Base-by-base conservation (phyloP, 2,113 vertebrate genomes). In the Hypanus sabinus region DNA sequence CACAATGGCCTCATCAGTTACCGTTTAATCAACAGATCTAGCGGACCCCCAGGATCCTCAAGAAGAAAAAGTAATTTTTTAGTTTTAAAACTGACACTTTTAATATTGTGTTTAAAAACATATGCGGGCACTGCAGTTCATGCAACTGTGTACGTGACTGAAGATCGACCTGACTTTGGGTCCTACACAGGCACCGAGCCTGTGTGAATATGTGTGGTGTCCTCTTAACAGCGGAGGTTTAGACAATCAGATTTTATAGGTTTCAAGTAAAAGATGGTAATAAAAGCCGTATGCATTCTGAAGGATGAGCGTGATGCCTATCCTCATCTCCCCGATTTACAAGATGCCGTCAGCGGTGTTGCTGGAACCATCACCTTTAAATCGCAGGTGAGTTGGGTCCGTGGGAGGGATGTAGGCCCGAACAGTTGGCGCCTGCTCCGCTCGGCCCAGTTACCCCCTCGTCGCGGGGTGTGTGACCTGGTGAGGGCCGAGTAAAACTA, bases 211-310 rank as follows among this genome's bases (percentile, higher is more conserved):
- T 30, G 57, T 6, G 18, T 20, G 22, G 0, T 30, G 0, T n/a
- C 68, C 65, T 11, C 68, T 70, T 70, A 70, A 70, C 68, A 11
- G 68, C 2, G 18, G 1, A 70, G 68, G 68, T 70, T 16, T 46
- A 46, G 46, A 46, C 46, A 46, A 46, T 46, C 46, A 46, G 46
- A 46, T 46, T 46, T 46, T 46, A 46, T 46, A 46, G 46, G 46
- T 46, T 46, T 46, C 46, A 46, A 46, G 4, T 46, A 8, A 88
- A 10, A 88, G 12, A 92, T 92, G 88, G 88, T 36, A 27, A 38
- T 92, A 71, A 92, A 70, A 71, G 93, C 93, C 3, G 93, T 94
- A 30, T 94, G 93, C 55, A 6, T 94, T 8, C 93, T 94, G 36
- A 94, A 79, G 46, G 93, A 83, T 38, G 55, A 71, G 33, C 60